Base-by-base conservation (phyloP, 1,140 invertebrate genomes). In the Stegodyphus dumicola region DNA sequence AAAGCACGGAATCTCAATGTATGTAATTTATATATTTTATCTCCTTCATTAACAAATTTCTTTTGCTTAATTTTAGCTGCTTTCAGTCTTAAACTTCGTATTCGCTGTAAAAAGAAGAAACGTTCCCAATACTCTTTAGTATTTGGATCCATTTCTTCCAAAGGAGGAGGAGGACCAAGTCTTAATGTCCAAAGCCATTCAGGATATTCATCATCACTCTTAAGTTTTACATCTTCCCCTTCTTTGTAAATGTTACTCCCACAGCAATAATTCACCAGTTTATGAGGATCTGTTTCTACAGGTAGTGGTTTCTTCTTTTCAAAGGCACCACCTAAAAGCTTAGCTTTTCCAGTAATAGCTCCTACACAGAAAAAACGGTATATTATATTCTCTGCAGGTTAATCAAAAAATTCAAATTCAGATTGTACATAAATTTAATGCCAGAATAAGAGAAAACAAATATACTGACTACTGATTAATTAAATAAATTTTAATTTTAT, bases 151-250 rank as follows among this genome's bases (percentile, higher is more conserved):
- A 97, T 88, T 88, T 97, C 94, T 77, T 94, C 93, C 1, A 97
- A 89, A 2, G 92, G 90, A 7, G 91, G 91, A 48, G 94, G 91
- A 13, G 80, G 81, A 88, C 92, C 91, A 49, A 92, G 93, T 83
- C 93, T 91, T 13, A 98, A 89, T 0, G 88, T 92, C 96, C 96
- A 98, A 18, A 99, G 90, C 97, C 97, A 99, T 33, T 96, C 96
- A 0, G 97, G 97, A 91, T 99, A 99, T 90, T 98, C 96, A 77
- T 92, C 93, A 89, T 98, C 95, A 5, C 94, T 93, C 90, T 95
- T 95, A 11, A 99, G 85, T 92, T 96, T 93, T 17, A 97, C 90
- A 90, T 97, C 96, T 91, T 96, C 92, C 56, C 95, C 94, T 89
- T 93, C 91, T 89, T 94, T 93, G 54, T 93, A 92, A 78, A 96